Evolutionary conservation across 2,888 invertebrate species (phyloP), one percentile per base, ranked within the genome.

Genomic region (Eupeodes luniger): DNA sequence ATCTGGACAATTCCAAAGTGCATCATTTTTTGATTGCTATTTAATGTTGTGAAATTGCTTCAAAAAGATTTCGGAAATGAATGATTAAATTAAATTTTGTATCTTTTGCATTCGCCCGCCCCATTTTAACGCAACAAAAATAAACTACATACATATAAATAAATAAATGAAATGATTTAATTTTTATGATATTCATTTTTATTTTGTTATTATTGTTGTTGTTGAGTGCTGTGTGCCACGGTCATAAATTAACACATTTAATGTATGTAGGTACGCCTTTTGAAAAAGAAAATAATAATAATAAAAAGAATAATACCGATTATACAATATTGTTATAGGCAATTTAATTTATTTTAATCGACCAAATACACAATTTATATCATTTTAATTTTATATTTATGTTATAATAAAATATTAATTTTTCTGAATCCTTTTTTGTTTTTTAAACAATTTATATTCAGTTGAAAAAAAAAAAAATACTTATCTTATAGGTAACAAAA

Each of bases 1-100:
- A 77, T 66, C 76, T 77, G 66, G 40, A 44, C 57, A 47, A 12
- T 16, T 57, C 44, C 66, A 77, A 77, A 66, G 76, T 77, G 47
- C 66, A 77, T 59, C 27, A 27, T 27, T 27, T 27, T 59, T 66
- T 47, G 34, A 66, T 66, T 66, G 27, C 27, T 5, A 51, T 57
- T 27, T 55, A 76, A 55, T 55, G 16, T 66, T 77, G 76, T 77
- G 66, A 76, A 76, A 76, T 64, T n/a, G 12, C 6, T 57, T 40
- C 9, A 40, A 40, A 40, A 40, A 9, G 40, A 40, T 61, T 27
- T 74, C 59, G 61, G 34, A 59, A 59, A 59, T 59, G 59, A 36
- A 59, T 59, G 59, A 59, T 59, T 61, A 36, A 27, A 74, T 49
- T 51, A 51, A 51, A 40, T 51, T 74, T 57, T 14, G 19, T 55